These are phyloP conservation scores for Anthrax anthrax DNA, from an alignment of 2,888 invertebrate genomes.

Conservation along the genomic window DNA sequence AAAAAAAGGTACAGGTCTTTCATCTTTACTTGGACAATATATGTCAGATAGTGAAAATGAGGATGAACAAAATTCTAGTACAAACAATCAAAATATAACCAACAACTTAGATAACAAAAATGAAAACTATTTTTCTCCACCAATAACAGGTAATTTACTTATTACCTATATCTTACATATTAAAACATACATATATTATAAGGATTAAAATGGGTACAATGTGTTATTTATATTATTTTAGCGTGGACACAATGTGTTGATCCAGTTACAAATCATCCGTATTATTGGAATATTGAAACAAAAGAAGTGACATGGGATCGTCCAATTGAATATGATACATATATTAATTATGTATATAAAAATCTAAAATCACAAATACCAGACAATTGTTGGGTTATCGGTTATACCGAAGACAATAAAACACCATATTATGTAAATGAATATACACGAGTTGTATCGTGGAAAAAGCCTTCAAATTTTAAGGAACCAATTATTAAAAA, in stretches of 20 bases:
- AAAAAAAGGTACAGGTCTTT: too few species aligned
- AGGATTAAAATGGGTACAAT: too few species aligned
- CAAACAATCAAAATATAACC: background rate
- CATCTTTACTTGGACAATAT: slow-evolving; percentile 10
- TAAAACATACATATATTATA: too few species aligned
- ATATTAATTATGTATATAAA: slow-evolving; percentile 5
- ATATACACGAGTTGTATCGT: slow-evolving; percentile 13
- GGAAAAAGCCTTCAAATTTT: slow-evolving; percentile 13
- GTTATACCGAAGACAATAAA: slow-evolving; percentile 11
- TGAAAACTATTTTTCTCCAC: background rate
- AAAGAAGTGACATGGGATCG: slow-evolving; percentile 51
- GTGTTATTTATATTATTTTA: too few species aligned
- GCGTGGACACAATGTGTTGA: slow-evolving; percentile 50
- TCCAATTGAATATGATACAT: slow-evolving; percentile 36
- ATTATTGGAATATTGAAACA: slow-evolving; percentile 49
- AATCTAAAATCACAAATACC: slow-evolving; percentile 1
- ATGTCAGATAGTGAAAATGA: slow-evolving; percentile 13
- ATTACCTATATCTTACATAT: too few species aligned
- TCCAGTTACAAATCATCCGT: slow-evolving; percentile 43
- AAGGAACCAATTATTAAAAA: slow-evolving; percentile 4
- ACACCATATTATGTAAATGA: slow-evolving; percentile 14
- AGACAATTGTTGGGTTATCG: slow-evolving; percentile 9
- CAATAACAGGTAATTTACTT: background rate
- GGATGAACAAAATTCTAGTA: background rate
- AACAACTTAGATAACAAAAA: background rate